These are phyloP conservation scores for Bufo bufo DNA, from an alignment of 2,113 vertebrate species.

Conservation along the genomic window DNA sequence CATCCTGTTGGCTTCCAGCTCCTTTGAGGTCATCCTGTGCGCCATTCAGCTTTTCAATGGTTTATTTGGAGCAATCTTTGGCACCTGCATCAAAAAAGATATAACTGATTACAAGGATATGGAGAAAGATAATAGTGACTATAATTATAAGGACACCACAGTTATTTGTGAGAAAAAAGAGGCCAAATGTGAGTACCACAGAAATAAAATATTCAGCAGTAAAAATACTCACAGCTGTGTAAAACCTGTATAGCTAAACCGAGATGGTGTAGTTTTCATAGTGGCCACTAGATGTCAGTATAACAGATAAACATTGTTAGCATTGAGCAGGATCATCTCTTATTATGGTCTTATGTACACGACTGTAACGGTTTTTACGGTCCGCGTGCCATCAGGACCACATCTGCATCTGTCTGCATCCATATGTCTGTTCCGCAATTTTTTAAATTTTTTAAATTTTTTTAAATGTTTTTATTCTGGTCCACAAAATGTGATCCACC, in stretches of 20 bases:
- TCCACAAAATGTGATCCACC: no score
- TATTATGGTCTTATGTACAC: no score
- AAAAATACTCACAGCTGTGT: neutral
- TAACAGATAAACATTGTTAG: neutral
- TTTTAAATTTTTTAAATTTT: no score
- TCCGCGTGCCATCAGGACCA: no score
- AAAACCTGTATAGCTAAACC: neutral
- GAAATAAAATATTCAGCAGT: neutral
- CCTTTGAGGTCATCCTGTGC: constrained; percentile 24
- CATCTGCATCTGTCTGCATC: no score
- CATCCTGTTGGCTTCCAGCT: neutral
- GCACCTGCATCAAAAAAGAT: constrained; percentile 10
- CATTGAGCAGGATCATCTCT: no score
- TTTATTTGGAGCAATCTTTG: neutral
- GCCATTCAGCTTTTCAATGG: constrained; percentile 7
- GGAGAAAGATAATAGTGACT: neutral
- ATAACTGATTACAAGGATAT: neutral
- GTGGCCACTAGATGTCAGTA: neutral
- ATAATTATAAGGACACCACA: neutral
- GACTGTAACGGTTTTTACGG: no score
- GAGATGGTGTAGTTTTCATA: neutral
- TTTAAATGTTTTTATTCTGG: no score
- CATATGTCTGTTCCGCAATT: no score
- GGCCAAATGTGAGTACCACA: neutral
- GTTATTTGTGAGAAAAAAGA: neutral